These are phyloP conservation scores for Acrocephalus scirpaceus DNA, from an alignment of 2,797 vertebrate genomes.

Conservation along the genomic window DNA sequence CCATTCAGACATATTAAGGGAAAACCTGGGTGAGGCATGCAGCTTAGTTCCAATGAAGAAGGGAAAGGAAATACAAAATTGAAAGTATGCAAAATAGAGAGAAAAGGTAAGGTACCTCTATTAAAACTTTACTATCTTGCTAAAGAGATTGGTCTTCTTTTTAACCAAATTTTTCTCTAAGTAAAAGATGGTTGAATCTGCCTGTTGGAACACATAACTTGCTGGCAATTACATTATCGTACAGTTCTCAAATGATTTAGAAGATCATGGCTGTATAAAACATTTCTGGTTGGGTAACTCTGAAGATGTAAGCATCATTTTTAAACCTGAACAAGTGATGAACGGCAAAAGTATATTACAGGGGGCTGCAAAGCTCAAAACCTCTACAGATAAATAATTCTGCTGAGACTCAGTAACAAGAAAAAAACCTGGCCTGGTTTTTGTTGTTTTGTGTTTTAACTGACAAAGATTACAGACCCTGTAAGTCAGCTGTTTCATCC, in stretches of 20 bases:
- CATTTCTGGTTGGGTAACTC: neutral
- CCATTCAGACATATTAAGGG: neutral
- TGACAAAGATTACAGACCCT: neutral
- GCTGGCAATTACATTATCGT: neutral
- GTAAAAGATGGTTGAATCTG: neutral
- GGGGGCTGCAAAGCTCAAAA: neutral
- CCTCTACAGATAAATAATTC: slow-evolving; percentile 14
- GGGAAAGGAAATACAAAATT: neutral
- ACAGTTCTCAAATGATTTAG: neutral
- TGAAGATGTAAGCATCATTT: neutral
- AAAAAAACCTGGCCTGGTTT: neutral
- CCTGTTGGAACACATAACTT: neutral
- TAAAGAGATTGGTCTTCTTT: neutral
- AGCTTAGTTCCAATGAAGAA: neutral
- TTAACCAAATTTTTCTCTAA: neutral
- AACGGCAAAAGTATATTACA: neutral
- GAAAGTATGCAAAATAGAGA: neutral
- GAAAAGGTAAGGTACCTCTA: neutral
- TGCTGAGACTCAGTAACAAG: neutral
- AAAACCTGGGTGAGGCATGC: neutral
- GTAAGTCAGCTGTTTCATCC: slow-evolving; percentile 63
- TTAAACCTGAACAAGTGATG: slow-evolving; percentile 37
- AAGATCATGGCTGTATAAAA: neutral
- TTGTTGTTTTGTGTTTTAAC: neutral
- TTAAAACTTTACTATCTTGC: neutral